Evolutionary conservation across 2,797 vertebrate species (phyloP).

Genomic region (Anolis apletophallus): DNA sequence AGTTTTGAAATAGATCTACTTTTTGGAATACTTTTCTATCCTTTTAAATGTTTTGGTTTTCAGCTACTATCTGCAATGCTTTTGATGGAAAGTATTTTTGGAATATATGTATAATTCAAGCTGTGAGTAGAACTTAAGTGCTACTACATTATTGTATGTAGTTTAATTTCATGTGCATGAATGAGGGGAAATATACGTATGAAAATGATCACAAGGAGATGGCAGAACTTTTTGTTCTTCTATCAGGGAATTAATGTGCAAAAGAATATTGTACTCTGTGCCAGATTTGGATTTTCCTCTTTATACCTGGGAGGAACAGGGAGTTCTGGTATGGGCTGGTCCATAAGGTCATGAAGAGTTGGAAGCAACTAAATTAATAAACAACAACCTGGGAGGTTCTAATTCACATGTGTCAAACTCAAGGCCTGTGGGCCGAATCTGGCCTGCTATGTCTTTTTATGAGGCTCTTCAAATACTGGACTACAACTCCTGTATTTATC

Average conservation of each 20-base stretch:
- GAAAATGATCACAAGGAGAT: neutral
- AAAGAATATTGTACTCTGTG: neutral
- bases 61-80: neutral
- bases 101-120: neutral
- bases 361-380: too few relatives aligned
- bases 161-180: slow-evolving; percentile 6
- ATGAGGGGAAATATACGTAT: neutral
- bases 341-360: too few relatives aligned
- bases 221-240: slow-evolving; percentile 1
- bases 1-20: slow-evolving; percentile 1
- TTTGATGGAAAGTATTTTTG: neutral
- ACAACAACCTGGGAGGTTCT: too few relatives aligned
- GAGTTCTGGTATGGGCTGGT: too few relatives aligned
- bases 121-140: slow-evolving; percentile 5
- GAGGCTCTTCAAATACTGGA: too few relatives aligned
- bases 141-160: neutral
- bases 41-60: neutral
- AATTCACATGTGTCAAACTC: too few relatives aligned
- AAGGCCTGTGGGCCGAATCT: too few relatives aligned
- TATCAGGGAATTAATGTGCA: neutral
- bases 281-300: neutral
- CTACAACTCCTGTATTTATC: too few relatives aligned
- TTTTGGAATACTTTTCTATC: neutral
- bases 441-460: too few relatives aligned
- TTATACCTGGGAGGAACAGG: neutral